Conservation (phyloP, 2,888 invertebrate genomes). For the Sarcophaga rosellei region DNA sequence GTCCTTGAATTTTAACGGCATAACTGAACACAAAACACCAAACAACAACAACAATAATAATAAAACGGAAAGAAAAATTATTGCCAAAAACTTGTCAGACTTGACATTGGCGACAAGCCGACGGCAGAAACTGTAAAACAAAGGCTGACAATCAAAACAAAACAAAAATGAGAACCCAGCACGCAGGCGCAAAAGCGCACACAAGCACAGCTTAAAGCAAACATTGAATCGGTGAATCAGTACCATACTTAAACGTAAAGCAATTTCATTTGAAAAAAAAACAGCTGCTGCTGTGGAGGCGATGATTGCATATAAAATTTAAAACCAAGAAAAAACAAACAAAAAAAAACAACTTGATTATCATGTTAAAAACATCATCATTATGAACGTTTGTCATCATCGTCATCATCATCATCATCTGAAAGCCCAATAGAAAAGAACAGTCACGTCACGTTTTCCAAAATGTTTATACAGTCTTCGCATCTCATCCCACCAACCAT, state of each 20-base stretch:
- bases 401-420: slow-evolving; percentile 6
- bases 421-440: slow-evolving; percentile 36
- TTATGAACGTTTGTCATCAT: slow-evolving; percentile 2
- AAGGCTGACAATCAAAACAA: slow-evolving; percentile 52
- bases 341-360: slow-evolving; percentile 18
- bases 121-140: slow-evolving; percentile 61
- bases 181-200: slow-evolving; percentile 55
- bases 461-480: not conserved
- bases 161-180: slow-evolving; percentile 16
- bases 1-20: slow-evolving; percentile 62
- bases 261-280: slow-evolving; percentile 31
- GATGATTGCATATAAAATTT: slow-evolving; percentile 50
- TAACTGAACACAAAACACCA: slow-evolving; percentile 20
- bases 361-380: slow-evolving; percentile 21
- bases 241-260: not conserved
- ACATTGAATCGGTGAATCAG: not conserved
- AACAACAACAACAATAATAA: slow-evolving; percentile 28
- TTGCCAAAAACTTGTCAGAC: slow-evolving; percentile 69
- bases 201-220: not conserved
- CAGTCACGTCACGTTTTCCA: slow-evolving; percentile 48
- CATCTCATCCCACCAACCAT: not conserved
- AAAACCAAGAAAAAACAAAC: not conserved
- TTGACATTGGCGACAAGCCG: slow-evolving; percentile 68
- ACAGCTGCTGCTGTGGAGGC: slow-evolving; percentile 54
- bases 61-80: slow-evolving; percentile 24